Evolutionary conservation across 1,140 invertebrate species (phyloP), one percentile per base, ranked within the genome.

Genomic region (Cataglyphis hispanica): DNA sequence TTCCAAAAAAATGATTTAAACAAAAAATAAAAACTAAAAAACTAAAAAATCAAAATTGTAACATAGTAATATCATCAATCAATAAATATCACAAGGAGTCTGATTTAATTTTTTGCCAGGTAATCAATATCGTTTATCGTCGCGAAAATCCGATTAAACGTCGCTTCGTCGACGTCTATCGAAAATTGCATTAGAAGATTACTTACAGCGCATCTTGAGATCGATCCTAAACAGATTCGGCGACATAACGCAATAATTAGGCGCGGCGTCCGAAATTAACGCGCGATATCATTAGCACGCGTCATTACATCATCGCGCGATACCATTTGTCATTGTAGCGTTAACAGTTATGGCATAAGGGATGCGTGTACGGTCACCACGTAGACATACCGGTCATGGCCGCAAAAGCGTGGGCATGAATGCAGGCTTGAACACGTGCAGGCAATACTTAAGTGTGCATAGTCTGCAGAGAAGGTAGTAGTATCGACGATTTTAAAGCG

Each of bases 241-340:
- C 37, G 46, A 11, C 11, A 43, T 50, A 77, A 27, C 40, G 76
- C 64, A 22, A 43, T 74, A 83, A 83, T 83, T 83, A 74, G 67
- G 19, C 25, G 19, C 56, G 16, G n/a, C 34, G 6, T 58, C 53
- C 37, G 78, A 81, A 88, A 88, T 34, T 64, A 37, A 61, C 70
- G 67, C 74, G 60, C 56, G 67, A 58, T 88, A 84, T 84, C 72
- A 64, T 43, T 75, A 61, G 34, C 46, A 50, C 53, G 25, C 25
- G 40, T 69, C 27, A n/a, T 60, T 77, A 84, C 60, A n/a, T 78
- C 72, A 85, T 40, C 46, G 50, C 58, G 19, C 27, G 56, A 63
- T 63, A 53, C 34, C 83, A 78, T 78, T 83, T 70, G 78, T 83
- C 67, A 83, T 83, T 58, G 78, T 46, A 74, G 25, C 53, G 67